Evolutionary conservation across 2,797 vertebrate species (phyloP), one percentile per base, ranked within the genome.

Genomic region (Pygocentrus nattereri): DNA sequence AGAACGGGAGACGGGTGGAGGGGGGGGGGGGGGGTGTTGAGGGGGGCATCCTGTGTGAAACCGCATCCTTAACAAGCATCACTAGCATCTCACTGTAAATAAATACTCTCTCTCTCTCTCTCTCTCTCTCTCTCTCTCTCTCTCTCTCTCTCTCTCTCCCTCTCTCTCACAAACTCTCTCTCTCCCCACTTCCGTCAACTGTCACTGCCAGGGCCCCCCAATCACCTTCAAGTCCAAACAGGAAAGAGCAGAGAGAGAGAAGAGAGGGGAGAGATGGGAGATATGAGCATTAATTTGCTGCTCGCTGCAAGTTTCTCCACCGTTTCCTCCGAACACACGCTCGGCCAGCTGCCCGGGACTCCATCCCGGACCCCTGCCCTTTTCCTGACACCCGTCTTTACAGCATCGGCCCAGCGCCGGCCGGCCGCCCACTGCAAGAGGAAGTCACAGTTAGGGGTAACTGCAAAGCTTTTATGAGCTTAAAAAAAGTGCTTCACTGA

Each of bases 181-280:
- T 76, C 93, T 92, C 93, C 94, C 89, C 89, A 94, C 95, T 98
- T 98, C 97, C 96, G 96, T 96, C 97, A 97, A 97, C 97, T 97
- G 97, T 97, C 96, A 97, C 92, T 93, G 96, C 95, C 94, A 96
- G 94, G 95, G 95, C 96, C 95, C 97, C 80, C 96, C 96, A 96
- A 97, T 97, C 95, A 97, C 96, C 96, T 97, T 96, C 96, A 96
- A 97, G 97, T 98, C 97, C 97, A 98, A 98, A 98, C 97, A 98
- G 97, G 97, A 98, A 85, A 86, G 76, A 84, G 62, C 70, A 65
- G 47, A 75, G 80, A 95, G 94, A 93, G 94, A 94, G 95, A 95
- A 94, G 95, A 96, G 96, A 95, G 94, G 93, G 95, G 95, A 92
- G 94, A 97, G 96, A 96, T 95, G 96, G 96, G 94, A 96, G 96